Percentiles rank a stretch among this genome's conserved stretches.
These are phyloP conservation scores for Teleogryllus occipitalis DNA, from an alignment of 1,140 invertebrate species.

Conservation along the genomic window DNA sequence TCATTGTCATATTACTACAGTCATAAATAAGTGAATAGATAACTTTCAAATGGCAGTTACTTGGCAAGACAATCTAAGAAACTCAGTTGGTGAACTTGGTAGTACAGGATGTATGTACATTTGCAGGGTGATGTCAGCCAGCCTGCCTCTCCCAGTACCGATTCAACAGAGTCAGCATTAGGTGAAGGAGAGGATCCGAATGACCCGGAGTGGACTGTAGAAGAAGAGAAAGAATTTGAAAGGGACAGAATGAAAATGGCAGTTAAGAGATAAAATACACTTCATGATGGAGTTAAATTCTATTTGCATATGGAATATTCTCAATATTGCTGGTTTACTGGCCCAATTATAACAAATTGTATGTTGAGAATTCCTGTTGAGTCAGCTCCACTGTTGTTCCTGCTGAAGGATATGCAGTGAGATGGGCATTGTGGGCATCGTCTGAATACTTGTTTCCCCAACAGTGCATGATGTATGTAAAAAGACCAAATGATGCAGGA, in stretches of 20 bases:
- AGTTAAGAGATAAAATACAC: slow-evolving; percentile 10
- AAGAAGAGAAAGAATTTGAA: slow-evolving; percentile 16
- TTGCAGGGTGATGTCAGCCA: slow-evolving; percentile 14
- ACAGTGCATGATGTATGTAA: no score
- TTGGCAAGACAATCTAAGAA: background rate
- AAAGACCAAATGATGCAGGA: background rate
- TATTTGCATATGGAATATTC: background rate
- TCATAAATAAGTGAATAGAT: background rate
- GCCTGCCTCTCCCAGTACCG: slow-evolving; percentile 26
- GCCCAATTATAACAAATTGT: background rate
- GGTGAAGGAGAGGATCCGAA: slow-evolving; percentile 59
- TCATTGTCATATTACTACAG: background rate
- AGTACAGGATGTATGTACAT: background rate
- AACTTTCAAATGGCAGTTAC: background rate
- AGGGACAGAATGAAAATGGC: slow-evolving; percentile 11
- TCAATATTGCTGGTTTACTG: background rate
- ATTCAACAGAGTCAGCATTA: slow-evolving; percentile 50
- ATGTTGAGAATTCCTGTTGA: background rate
- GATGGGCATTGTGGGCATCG: background rate
- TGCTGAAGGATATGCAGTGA: background rate
- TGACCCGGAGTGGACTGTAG: slow-evolving; percentile 64
- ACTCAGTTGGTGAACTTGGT: background rate
- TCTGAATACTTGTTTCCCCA: no score
- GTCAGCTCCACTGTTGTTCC: background rate
- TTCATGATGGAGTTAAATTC: background rate